Evolutionary conservation across 2,797 vertebrate species (phyloP).

Genomic region (Oophaga sylvatica): DNA sequence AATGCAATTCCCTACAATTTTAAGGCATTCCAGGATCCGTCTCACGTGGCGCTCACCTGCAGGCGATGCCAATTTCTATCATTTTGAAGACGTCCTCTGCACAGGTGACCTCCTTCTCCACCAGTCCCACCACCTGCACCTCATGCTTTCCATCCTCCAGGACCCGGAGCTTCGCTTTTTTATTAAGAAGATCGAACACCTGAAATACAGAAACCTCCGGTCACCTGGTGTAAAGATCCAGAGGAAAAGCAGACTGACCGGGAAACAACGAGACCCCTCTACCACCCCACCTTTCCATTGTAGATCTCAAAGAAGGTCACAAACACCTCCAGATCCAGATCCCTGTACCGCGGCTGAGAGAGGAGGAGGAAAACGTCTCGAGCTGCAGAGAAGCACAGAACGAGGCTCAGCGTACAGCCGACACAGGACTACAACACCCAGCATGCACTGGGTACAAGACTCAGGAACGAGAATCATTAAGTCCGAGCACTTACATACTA

Average conservation of each 20-base stretch:
- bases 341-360: conserved; percentile 79
- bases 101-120: conserved; percentile 82
- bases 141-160: conserved; percentile 93
- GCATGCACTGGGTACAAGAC: not conserved
- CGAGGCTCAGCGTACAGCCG: not conserved
- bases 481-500: conserved; percentile 82
- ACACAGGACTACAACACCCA: not conserved
- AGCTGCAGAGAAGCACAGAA: conserved; percentile 71
- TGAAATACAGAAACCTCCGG: conserved; percentile 64
- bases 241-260: too few species aligned
- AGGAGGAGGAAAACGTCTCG: conserved; percentile 89
- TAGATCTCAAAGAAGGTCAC: conserved; percentile 98
- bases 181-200: conserved; percentile 95
- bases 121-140: conserved; percentile 92
- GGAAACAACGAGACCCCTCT: not conserved
- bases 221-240: not conserved
- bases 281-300: conserved; percentile 87
- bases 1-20: too few species aligned
- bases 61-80: conserved; percentile 86
- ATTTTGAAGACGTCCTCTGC: conserved; percentile 91
- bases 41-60: conserved; percentile 80
- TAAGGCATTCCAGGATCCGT: not conserved
- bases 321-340: conserved; percentile 79
- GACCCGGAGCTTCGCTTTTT: conserved; percentile 90
- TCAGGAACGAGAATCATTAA: not conserved